Evolutionary conservation across 2,113 vertebrate genomes (phyloP).

Genomic region (Pontoporia blainvillei): DNA sequence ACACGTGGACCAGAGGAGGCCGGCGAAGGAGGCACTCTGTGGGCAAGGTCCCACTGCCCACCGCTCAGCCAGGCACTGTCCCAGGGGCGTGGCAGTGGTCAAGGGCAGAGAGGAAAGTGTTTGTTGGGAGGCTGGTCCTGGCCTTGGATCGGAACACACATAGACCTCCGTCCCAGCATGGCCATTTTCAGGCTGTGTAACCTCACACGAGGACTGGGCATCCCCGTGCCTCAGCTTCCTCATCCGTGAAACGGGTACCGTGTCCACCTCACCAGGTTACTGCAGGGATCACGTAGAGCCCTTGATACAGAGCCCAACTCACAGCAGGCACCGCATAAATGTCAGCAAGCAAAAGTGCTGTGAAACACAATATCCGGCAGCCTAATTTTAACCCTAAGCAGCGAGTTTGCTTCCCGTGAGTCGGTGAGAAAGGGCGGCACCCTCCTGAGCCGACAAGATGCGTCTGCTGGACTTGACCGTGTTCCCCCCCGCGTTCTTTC

Average conservation of each 20-base stretch:
- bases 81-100: not conserved
- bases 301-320: not conserved
- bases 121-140: not conserved
- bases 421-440: rapidly evolving
- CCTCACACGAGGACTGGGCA: not conserved
- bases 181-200: not conserved
- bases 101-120: no score
- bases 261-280: not conserved
- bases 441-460: not conserved
- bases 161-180: not conserved
- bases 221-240: not conserved
- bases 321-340: not conserved
- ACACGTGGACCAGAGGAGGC: rapidly evolving
- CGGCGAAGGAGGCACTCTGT: no score
- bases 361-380: no score
- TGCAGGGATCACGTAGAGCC: not conserved
- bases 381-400: no score
- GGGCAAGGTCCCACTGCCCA: no score
- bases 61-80: not conserved
- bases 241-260: not conserved
- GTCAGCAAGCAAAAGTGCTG: not conserved
- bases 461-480: no score
- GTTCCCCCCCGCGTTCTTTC: no score
- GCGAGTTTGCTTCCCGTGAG: rapidly evolving
- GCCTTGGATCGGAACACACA: not conserved